Evolutionary conservation across 2,888 invertebrate species (phyloP), one percentile per base, ranked within the genome.

Genomic region (Cecidostiba fungosa): DNA sequence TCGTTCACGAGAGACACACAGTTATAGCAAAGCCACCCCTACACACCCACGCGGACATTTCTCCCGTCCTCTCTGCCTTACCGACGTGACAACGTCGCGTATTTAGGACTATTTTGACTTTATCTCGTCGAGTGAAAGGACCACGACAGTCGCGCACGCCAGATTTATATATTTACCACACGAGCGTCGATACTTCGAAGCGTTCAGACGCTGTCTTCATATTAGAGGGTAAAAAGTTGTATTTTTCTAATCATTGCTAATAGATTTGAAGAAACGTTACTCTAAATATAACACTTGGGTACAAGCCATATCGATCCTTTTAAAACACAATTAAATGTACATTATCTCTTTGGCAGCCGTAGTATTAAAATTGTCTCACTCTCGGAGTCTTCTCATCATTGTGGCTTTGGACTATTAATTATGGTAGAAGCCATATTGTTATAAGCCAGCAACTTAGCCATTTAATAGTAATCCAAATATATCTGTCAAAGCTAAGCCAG

Each of bases 11-110:
- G 19, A 69, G 14, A 29, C 29, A 66, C 26, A 47, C n/a, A 43
- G 1, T 1, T 10, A 73, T n/a, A 5, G 10, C 16, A 47, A 29
- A 66, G 32, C 62, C n/a, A 50, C 23, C 54, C 23, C 23, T 14
- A 39, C 32, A 43, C 47, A 59, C 62, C 43, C 81, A n/a, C 59
- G 32, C 54, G 32, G 59, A 77, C 77, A 77, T 83, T 79, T 43
- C 69, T 47, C 66, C 78, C 66, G 77, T 69, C 81, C 81, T 82
- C 85, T 82, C 81, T 81, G 59, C 73, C 23, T 86, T 84, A 77
- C 77, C 84, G 77, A 81, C 77, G 73, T 36, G 78, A 19, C 50
- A 39, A n/a, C 23, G 50, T 19, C 32, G 62, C 29, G 3, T 4
- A 43, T 59, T 78, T 36, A 32, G 39, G 80, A 69, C 70, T 72